Evolutionary conservation across 1,140 invertebrate genomes (phyloP), one percentile per base, ranked within the genome.

Genomic region (Nomia melanderi): DNA sequence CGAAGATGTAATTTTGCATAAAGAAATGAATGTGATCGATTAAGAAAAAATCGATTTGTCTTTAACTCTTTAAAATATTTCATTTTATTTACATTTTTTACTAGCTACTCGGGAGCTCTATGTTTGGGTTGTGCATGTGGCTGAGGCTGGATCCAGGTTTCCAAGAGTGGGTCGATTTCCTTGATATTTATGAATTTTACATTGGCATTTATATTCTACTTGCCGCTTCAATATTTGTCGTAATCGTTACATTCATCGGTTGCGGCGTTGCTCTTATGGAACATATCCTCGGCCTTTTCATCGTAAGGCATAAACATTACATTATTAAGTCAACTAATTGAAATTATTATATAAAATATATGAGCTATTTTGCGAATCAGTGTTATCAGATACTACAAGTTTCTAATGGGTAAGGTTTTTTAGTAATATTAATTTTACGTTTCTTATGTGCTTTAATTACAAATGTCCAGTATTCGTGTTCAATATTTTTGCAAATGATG

Each of bases 131-230:
- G 11, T 95, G 95, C 41, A 91, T 98, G 25, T 98, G 96, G 96
- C 93, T 97, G 81, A 93, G 96, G 65, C 93, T 96, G 25, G 97
- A 98, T 80, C 94, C 95, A 4, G 95, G 95, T 1, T 95, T 97
- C 82, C 95, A 96, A 85, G 95, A 97, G 78, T 97, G 96, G 95
- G 94, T 98, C 33, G 92, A 93, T 6, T 95, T 95, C 72, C 89
- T 97, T 27, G 93, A 96, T 57, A 94, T 97, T 50, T 91, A 95
- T 65, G 92, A 95, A 57, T 97, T 96, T 89, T 97, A 97, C 92
- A 96, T 95, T 57, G 97, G 96, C 8, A 93, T 96, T 70, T 97
- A 97, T 83, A 94, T 98, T 47, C 92, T 98, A 47, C 95, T 97
- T 31, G 92, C 95, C 36, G 93, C 93, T 1, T 94, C 96, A 0